Percentiles rank a stretch among this genome's conserved stretches.
Evolutionary conservation across 2,113 vertebrate species (phyloP).

Genomic region (Micronisus gabar): DNA sequence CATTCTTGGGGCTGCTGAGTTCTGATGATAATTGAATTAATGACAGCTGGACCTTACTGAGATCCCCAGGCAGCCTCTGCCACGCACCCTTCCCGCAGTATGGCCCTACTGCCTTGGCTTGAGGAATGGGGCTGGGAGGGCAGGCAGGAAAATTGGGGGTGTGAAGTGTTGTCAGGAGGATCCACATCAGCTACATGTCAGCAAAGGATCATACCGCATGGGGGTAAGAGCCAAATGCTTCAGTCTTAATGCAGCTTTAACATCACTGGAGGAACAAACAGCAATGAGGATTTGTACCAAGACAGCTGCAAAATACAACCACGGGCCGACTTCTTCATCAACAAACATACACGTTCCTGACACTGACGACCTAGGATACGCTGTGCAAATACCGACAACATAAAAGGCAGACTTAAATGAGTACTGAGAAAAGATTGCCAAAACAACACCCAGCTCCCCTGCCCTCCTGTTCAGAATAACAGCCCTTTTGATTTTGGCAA

Average conservation of each 20-base stretch:
- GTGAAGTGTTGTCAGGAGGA: neutral
- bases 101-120: neutral
- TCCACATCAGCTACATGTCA: neutral
- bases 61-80: neutral
- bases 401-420: neutral
- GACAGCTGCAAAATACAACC: neutral
- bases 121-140: neutral
- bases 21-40: neutral
- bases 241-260: neutral
- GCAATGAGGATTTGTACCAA: neutral
- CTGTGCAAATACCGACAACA: neutral
- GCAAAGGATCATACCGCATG: neutral
- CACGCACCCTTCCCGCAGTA: neutral
- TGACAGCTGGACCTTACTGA: neutral
- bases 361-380: neutral
- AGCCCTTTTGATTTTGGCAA: neutral
- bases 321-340: neutral
- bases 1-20: neutral
- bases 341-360: neutral
- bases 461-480: neutral
- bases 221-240: neutral
- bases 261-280: neutral
- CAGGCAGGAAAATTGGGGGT: fast-evolving
- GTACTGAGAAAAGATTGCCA: neutral
- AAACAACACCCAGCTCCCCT: neutral